These are phyloP conservation scores for Bellardia bayeri DNA, from an alignment of 2,888 invertebrate genomes.

Conservation along the genomic window DNA sequence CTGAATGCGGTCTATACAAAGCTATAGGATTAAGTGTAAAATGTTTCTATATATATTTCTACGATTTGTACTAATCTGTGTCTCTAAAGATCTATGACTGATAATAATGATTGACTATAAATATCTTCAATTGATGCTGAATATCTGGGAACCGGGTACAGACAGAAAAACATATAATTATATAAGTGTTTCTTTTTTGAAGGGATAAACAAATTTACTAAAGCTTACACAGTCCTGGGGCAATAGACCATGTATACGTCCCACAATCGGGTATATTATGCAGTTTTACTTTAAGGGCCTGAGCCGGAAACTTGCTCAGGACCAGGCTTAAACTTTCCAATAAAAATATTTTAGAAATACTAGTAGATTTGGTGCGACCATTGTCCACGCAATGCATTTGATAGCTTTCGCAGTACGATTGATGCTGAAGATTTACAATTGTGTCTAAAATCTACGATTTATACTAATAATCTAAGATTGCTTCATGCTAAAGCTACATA, in stretches of 20 bases:
- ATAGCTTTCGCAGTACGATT: conserved; percentile 79
- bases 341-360: conserved; percentile 84
- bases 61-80: not conserved
- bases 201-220: conserved; percentile 78
- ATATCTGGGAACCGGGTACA: conserved; percentile 44
- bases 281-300: conserved; percentile 86
- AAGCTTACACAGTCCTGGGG: conserved; percentile 85
- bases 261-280: conserved; percentile 86
- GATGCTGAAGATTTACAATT: too few relatives aligned
- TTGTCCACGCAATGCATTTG: conserved; percentile 86
- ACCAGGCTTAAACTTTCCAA: conserved; percentile 86
- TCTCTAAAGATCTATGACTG: not conserved
- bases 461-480: too few relatives aligned
- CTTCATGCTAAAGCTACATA: too few relatives aligned
- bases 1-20: too few relatives aligned
- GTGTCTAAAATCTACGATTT: too few relatives aligned
- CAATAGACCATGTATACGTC: conserved; percentile 86
- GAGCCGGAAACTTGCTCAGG: conserved; percentile 86
- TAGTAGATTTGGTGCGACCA: conserved; percentile 85
- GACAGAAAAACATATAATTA: conserved; percentile 9
- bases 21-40: too few relatives aligned
- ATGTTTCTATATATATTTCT: too few relatives aligned
- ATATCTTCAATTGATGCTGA: not conserved
- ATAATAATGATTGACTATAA: too few relatives aligned
- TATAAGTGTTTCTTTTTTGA: not conserved